phyloP scores from a whole-genome alignment of 1,140 invertebrate species.

The Nasonia giraulti region DNA sequence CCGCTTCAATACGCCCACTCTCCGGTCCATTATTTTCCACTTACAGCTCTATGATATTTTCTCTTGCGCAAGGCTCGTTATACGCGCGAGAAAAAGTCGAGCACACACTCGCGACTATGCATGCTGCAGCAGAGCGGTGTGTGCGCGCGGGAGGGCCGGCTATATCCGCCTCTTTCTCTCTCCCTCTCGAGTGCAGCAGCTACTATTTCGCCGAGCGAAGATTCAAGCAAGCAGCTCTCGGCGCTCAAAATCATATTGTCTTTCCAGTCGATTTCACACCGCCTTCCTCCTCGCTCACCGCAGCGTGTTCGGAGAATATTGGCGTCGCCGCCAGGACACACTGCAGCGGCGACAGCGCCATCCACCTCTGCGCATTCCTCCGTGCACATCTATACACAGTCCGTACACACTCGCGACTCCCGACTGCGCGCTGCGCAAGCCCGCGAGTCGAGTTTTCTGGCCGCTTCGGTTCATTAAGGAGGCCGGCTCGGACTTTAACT shows the following conservation, averaged over 20 bases:
- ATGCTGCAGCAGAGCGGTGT: too few relatives aligned
- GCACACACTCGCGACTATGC: too few relatives aligned
- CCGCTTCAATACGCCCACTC: too few relatives aligned
- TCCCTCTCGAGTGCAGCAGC: neutral
- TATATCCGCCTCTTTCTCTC: neutral
- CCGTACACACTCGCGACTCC: neutral
- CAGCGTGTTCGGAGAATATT: conserved; percentile 1
- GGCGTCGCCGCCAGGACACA: neutral
- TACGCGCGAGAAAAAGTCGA: neutral
- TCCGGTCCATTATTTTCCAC: too few relatives aligned
- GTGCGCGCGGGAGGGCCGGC: neutral
- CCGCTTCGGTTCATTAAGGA: conserved; percentile 38
- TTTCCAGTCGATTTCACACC: conserved; percentile 62
- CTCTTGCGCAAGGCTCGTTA: too few relatives aligned
- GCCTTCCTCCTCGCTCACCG: neutral
- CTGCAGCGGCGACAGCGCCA: neutral
- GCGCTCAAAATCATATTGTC: conserved; percentile 70
- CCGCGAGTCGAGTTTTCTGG: neutral
- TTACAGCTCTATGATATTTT: too few relatives aligned
- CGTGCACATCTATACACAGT: neutral
- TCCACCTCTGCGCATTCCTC: neutral
- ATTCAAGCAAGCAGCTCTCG: neutral
- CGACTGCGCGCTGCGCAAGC: neutral
- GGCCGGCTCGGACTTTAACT: neutral
- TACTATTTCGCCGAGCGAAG: conserved; percentile 13